Evolutionary conservation across 2,888 invertebrate species (phyloP).

Genomic region (Polymixis lichenea): DNA sequence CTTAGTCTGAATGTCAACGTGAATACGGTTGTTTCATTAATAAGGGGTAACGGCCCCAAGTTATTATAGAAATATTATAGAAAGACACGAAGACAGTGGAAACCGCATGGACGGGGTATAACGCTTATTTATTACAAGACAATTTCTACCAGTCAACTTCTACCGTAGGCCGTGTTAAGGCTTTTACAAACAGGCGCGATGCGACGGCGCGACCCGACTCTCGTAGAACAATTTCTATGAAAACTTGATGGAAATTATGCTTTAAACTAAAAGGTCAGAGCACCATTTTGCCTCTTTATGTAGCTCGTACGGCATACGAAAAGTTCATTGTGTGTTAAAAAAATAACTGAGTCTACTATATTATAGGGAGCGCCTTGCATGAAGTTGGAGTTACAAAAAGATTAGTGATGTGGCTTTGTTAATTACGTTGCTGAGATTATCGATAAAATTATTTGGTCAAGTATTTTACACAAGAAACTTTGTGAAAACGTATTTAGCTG

Average conservation of each 20-base stretch:
- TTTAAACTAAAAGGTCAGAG: neutral
- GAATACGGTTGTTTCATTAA: too few species aligned
- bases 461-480: neutral
- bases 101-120: too few species aligned
- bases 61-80: too few species aligned
- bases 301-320: slow-evolving; percentile 5
- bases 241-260: neutral
- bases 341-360: slow-evolving; percentile 72
- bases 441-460: neutral
- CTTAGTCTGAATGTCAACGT: too few species aligned
- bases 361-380: slow-evolving; percentile 55
- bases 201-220: too few species aligned
- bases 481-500: neutral
- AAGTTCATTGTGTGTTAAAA: slow-evolving; percentile 69
- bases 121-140: too few species aligned
- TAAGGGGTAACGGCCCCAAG: too few species aligned
- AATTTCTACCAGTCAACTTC: too few species aligned
- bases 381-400: slow-evolving; percentile 41
- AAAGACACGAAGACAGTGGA: too few species aligned
- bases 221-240: too few species aligned
- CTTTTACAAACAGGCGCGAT: too few species aligned
- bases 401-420: slow-evolving; percentile 15
- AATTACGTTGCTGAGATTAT: neutral
- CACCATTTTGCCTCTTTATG: neutral
- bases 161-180: too few species aligned